Percentiles rank a stretch among this genome's conserved stretches.
phyloP scores from a whole-genome alignment of 2,888 invertebrate species.

The Tortricodes alternella region DNA sequence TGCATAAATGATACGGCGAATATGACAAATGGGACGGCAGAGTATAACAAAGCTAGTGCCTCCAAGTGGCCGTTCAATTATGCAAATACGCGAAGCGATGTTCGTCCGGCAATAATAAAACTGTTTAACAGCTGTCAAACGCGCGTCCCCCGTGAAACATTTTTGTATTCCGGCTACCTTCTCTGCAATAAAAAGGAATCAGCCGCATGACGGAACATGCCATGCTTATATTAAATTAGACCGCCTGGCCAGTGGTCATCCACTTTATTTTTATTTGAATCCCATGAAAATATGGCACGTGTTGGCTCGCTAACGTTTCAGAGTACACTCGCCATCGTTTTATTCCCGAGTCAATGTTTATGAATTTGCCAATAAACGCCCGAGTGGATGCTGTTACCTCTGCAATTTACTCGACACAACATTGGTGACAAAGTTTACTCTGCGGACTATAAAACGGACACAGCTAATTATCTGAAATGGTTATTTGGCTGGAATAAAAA shows the following conservation, averaged over 20 bases:
- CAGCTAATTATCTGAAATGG: constrained; percentile 66
- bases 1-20: constrained; percentile 81
- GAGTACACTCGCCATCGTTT: constrained; percentile 62
- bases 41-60: constrained; percentile 81
- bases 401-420: constrained; percentile 57
- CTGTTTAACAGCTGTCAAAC: constrained; percentile 81
- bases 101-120: constrained; percentile 79
- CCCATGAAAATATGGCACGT: constrained; percentile 78
- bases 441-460: constrained; percentile 48
- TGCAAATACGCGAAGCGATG: constrained; percentile 79
- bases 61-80: constrained; percentile 83
- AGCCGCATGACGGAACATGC: constrained; percentile 69
- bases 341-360: constrained; percentile 77
- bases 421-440: constrained; percentile 46
- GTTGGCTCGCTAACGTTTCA: constrained; percentile 69
- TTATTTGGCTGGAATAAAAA: constrained; percentile 63
- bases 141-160: constrained; percentile 59
- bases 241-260: constrained; percentile 68
- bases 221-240: constrained; percentile 79
- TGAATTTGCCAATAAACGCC: constrained; percentile 77
- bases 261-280: constrained; percentile 81
- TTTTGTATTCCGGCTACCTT: constrained; percentile 68
- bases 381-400: constrained; percentile 58
- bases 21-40: constrained; percentile 82
- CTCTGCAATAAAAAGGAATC: constrained; percentile 75